These are phyloP conservation scores for Clamator glandarius DNA, from an alignment of 2,797 vertebrate genomes.

Conservation along the genomic window DNA sequence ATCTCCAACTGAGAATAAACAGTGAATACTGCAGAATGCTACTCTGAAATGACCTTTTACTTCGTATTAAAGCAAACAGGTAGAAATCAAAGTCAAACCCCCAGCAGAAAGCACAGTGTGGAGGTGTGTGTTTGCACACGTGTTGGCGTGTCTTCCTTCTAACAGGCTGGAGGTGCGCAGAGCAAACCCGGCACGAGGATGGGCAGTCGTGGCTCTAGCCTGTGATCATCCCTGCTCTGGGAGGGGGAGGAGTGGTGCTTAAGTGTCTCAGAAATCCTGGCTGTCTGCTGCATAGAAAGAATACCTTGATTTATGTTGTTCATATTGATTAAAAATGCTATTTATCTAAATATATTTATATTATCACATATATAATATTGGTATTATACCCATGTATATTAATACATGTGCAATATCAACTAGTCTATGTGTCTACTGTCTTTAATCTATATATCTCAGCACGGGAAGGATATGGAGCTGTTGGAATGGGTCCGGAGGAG, in stretches of 20 bases:
- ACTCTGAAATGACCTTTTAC: slow-evolving; percentile 51
- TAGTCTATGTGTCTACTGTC: neutral
- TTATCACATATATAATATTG: too few relatives aligned
- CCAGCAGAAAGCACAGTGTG: neutral
- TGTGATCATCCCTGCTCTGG: neutral
- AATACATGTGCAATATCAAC: neutral
- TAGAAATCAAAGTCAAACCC: slow-evolving; percentile 8
- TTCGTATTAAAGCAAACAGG: slow-evolving; percentile 51
- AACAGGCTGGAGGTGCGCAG: neutral
- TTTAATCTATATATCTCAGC: too few relatives aligned
- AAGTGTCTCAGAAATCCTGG: neutral
- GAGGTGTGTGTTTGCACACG: neutral
- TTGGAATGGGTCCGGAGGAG: too few relatives aligned
- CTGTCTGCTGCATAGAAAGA: neutral
- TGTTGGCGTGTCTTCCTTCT: neutral
- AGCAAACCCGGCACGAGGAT: neutral
- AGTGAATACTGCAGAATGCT: neutral
- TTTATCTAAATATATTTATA: neutral
- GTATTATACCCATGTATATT: neutral
- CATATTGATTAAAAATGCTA: too few relatives aligned
- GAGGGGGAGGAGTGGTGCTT: neutral
- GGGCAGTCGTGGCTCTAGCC: neutral
- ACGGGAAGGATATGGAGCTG: too few relatives aligned
- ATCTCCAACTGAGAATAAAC: neutral
- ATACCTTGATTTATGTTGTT: neutral